These are phyloP conservation scores for Hippocampus kuda DNA, from an alignment of 2,797 vertebrate species.

Conservation along the genomic window DNA sequence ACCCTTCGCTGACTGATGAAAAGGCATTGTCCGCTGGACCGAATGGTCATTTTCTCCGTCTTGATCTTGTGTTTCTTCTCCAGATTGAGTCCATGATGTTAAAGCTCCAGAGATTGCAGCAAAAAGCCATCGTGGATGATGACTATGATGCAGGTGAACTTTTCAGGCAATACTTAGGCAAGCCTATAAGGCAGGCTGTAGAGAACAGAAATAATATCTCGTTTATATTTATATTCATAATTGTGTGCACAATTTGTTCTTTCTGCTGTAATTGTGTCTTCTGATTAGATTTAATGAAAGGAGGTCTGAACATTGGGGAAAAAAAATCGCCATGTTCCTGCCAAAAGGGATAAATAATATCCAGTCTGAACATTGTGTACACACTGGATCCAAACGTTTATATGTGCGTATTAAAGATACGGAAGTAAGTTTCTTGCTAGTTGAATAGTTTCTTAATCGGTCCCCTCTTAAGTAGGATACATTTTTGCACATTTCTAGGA, in stretches of 20 bases:
- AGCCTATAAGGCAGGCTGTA: background rate
- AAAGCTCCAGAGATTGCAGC: slow-evolving; percentile 77
- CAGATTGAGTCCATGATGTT: slow-evolving; percentile 79
- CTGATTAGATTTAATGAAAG: background rate
- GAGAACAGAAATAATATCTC: background rate
- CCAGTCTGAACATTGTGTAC: background rate
- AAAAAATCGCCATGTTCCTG: background rate
- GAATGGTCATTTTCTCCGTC: slow-evolving; percentile 18
- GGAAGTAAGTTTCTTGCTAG: slow-evolving; percentile 11
- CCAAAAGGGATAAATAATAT: background rate
- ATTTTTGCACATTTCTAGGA: too few species aligned
- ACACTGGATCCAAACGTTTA: background rate
- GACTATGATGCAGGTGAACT: slow-evolving; percentile 81
- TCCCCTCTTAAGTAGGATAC: too few species aligned
- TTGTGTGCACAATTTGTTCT: background rate
- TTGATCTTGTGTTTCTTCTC: slow-evolving; percentile 11
- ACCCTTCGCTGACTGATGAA: slow-evolving; percentile 11
- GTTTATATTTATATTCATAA: background rate
- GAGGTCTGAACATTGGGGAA: background rate
- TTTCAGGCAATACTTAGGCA: background rate
- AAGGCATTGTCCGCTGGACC: slow-evolving; percentile 21
- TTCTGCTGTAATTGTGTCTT: background rate
- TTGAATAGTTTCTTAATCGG: too few species aligned
- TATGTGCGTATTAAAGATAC: background rate
- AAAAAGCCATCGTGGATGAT: slow-evolving; percentile 77